Base-by-base conservation (phyloP, 1,140 invertebrate genomes). In the Coptotermes formosanus region DNA sequence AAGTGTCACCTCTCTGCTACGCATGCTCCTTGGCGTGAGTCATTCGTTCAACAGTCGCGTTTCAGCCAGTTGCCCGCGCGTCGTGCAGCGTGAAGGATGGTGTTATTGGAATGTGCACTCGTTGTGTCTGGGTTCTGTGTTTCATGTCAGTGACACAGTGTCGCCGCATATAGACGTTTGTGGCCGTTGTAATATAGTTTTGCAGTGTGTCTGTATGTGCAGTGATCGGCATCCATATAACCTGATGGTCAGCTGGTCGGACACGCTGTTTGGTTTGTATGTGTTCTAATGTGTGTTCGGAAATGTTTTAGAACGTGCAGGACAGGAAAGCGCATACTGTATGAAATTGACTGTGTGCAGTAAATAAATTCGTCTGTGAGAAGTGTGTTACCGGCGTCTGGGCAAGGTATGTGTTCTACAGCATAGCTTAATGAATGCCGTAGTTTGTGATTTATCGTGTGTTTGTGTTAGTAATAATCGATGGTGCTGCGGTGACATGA, bases 51-150 rank as follows among this genome's bases (percentile, higher is more conserved):
- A 21, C 59, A 64, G 59, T 64, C 59, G 59, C 12, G 64, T 30
- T 75, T 75, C 64, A 75, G 64, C n/a, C 64, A 75, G 64, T 75
- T 75, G 64, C 25, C n/a, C 64, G 64, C 64, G 25, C 64, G 64
- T 25, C n/a, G n/a, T 75, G 64, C 3, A 14, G 64, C 25, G 64
- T 6, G 64, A 16, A 9, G n/a, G 64, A 11, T 75, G 64, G 25
- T 75, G 9, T 25, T 0, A 30, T 25, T 30, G 64, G 25, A 4
- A 30, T 30, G 64, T 11, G 25, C 25, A n/a, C 7, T n/a, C 0
- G 30, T 25, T 25, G 16, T 75, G 64, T 75, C 25, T 8, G 64
- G 1, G 52, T 30, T 25, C 3, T 75, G 25, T 7, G 52, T 30
- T 75, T 6, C 30, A 30, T n/a, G 64, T 75, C 64, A 30, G 64